Evolutionary conservation across 2,797 vertebrate genomes (phyloP).

Genomic region (Geotrypetes seraphini): DNA sequence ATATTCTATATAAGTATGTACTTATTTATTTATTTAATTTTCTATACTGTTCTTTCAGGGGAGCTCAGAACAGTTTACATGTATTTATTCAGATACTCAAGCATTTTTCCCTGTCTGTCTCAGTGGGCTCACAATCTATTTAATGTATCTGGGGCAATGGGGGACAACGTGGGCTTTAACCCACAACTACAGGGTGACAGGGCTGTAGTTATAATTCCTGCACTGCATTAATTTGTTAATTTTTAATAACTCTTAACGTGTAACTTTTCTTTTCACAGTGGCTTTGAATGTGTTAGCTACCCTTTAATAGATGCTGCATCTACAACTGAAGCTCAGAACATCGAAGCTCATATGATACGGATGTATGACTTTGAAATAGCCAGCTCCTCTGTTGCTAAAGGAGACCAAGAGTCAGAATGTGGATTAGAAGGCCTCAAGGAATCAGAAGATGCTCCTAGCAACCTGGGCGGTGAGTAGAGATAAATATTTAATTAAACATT

Average conservation of each 20-base stretch:
- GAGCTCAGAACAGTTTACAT: too few species aligned
- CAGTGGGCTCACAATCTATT: too few species aligned
- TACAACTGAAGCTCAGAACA: constrained; percentile 32
- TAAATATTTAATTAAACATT: background rate
- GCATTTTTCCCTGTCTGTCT: too few species aligned
- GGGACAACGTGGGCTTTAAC: too few species aligned
- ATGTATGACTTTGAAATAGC: constrained; percentile 30
- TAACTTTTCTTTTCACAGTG: constrained; percentile 29
- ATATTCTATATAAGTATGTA: too few species aligned
- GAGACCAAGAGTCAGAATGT: constrained; percentile 28
- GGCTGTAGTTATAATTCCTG: too few species aligned
- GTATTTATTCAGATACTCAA: too few species aligned
- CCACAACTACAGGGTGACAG: too few species aligned
- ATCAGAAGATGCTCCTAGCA: constrained; percentile 7
- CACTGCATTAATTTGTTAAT: too few species aligned
- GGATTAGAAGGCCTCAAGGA: constrained; percentile 19
- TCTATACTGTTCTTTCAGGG: too few species aligned
- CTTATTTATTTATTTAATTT: too few species aligned
- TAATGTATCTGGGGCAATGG: too few species aligned
- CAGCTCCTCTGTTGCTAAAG: constrained; percentile 21
- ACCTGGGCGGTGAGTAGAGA: constrained; percentile 34
- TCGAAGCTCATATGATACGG: constrained; percentile 11
- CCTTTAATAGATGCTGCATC: constrained; percentile 41
- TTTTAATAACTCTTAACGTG: constrained; percentile 5
- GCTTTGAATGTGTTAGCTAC: constrained; percentile 49